Conservation (phyloP, 2,888 invertebrate genomes). For the Thereva nobilitata region DNA sequence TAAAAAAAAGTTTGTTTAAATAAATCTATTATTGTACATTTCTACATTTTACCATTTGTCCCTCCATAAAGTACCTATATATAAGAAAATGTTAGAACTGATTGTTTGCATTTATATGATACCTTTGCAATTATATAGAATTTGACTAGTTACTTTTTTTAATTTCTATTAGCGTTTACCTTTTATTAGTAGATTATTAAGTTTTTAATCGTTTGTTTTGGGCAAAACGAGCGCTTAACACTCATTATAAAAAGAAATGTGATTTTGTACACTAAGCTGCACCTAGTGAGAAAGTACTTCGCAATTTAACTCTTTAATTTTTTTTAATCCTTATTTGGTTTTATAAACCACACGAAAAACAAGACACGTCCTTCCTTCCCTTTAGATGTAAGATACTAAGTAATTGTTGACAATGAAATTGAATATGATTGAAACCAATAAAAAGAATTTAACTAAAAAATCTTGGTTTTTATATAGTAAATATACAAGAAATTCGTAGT, state of each 20-base stretch:
- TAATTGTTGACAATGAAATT: constrained; percentile 35
- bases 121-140: too few species aligned
- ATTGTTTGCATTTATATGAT: too few species aligned
- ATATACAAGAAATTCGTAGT: background rate
- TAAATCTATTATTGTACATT: too few species aligned
- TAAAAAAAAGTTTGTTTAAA: too few species aligned
- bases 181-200: too few species aligned
- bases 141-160: too few species aligned
- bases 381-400: constrained; percentile 25
- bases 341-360: constrained; percentile 23
- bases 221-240: constrained; percentile 4
- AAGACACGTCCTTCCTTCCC: constrained; percentile 18
- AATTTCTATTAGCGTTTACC: too few species aligned
- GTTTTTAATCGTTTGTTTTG: constrained; percentile 5
- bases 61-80: too few species aligned
- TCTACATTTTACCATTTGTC: too few species aligned
- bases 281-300: background rate
- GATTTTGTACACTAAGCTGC: constrained; percentile 1
- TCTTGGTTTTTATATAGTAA: background rate
- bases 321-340: constrained; percentile 11
- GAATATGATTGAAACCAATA: constrained; percentile 25
- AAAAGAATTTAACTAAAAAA: constrained; percentile 15
- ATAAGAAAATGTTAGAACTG: too few species aligned
- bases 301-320: background rate
- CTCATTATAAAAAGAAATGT: background rate